A percentile compares a stretch with the other conserved stretches of the same genome.
Conservation (phyloP, 1,140 invertebrate genomes). For the Euglossa dilemma region DNA sequence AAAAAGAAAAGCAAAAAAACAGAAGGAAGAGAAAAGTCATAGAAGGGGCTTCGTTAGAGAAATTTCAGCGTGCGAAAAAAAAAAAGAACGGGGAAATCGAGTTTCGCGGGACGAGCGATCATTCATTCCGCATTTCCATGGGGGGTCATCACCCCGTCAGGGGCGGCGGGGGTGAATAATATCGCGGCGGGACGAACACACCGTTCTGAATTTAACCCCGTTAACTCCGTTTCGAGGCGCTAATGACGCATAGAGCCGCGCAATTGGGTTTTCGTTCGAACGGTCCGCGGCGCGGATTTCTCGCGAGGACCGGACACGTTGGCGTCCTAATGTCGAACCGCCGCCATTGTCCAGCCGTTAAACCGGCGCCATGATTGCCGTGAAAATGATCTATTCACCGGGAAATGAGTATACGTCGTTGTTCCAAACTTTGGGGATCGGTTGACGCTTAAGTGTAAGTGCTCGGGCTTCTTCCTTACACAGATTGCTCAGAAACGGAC, state of each 20-base stretch:
- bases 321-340: constrained; percentile 52
- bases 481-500: no score
- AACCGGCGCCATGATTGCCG: constrained; percentile 36
- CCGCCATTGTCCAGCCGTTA: constrained; percentile 51
- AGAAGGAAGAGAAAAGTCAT: not conserved
- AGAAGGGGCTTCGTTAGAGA: constrained; percentile 41
- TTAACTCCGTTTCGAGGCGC: constrained; percentile 76
- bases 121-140: constrained; percentile 62
- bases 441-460: not conserved
- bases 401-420: not conserved
- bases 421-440: not conserved
- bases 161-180: constrained; percentile 67
- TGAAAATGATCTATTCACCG: constrained; percentile 64
- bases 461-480: not conserved
- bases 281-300: constrained; percentile 42
- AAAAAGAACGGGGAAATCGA: constrained; percentile 56
- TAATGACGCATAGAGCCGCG: constrained; percentile 78
- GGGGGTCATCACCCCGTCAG: constrained; percentile 47
- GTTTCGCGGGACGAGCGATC: constrained; percentile 59
- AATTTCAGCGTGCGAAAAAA: constrained; percentile 22
- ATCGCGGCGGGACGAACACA: constrained; percentile 67
- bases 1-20: not conserved
- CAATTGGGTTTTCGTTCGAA: constrained; percentile 75
- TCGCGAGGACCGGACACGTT: constrained; percentile 34
- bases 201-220: constrained; percentile 72